phyloP scores from a whole-genome alignment of 2,797 vertebrate species.

The Tympanoctomys barrerae region DNA sequence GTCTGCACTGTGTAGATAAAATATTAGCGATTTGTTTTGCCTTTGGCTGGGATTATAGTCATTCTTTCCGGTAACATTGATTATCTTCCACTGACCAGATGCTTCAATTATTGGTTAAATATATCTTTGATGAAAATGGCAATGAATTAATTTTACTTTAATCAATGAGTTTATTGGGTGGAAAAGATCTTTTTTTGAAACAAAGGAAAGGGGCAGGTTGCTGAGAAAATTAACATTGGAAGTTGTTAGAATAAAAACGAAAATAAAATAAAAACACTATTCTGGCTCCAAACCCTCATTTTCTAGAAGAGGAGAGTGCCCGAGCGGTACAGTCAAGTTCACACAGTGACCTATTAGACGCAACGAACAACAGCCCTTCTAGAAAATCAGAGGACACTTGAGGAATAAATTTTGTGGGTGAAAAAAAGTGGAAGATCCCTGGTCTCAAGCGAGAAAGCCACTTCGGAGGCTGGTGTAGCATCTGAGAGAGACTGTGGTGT shows the following conservation, averaged over 20 bases:
- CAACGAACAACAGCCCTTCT: conserved; percentile 48
- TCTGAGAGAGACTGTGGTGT: rapidly evolving
- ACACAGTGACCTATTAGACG: conserved; percentile 49
- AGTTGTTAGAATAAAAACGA: conserved; percentile 27
- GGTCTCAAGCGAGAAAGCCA: background rate
- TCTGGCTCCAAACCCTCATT: conserved; percentile 2
- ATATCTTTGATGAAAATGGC: background rate
- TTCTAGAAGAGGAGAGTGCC: conserved; percentile 43
- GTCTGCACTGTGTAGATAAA: background rate
- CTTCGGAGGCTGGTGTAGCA: background rate
- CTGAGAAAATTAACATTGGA: background rate
- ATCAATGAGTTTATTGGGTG: conserved; percentile 31
- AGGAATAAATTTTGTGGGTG: conserved; percentile 59
- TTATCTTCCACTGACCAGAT: conserved; percentile 40
- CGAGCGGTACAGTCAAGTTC: conserved; percentile 20
- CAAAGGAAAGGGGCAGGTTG: background rate
- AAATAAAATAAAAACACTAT: conserved; percentile 2
- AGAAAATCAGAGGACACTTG: conserved; percentile 63
- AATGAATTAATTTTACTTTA: conserved; percentile 52
- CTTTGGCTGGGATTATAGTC: conserved; percentile 46
- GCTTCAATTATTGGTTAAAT: background rate
- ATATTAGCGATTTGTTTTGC: conserved; percentile 1
- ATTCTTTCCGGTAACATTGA: conserved; percentile 1
- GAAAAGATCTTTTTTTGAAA: conserved; percentile 19
- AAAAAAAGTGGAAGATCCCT: background rate